phyloP scores from a whole-genome alignment of 1,140 invertebrate species.

The Gyrodactylus salaris region DNA sequence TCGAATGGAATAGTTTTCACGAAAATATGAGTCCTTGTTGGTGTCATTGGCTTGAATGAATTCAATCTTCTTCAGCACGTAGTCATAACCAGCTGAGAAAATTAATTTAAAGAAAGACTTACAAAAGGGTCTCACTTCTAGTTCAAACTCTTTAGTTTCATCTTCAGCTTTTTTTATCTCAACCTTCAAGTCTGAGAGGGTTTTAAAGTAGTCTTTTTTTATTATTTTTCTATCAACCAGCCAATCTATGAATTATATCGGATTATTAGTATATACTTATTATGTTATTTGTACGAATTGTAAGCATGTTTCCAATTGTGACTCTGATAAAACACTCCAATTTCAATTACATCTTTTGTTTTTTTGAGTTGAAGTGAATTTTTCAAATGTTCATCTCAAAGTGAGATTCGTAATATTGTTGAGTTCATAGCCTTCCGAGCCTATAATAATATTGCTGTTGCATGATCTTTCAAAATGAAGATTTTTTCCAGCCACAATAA shows the following conservation, averaged over 20 bases:
- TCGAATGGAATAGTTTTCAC: background rate
- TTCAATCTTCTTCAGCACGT: background rate
- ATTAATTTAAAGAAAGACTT: background rate
- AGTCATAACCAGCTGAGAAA: background rate
- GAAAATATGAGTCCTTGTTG: background rate
- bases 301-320: background rate
- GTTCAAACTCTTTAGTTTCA: background rate
- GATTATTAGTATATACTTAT: background rate
- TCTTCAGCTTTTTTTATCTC: background rate
- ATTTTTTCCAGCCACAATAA: too few species aligned
- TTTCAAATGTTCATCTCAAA: too few species aligned
- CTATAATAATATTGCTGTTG: too few species aligned
- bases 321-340: background rate
- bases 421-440: too few species aligned
- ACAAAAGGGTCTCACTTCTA: background rate
- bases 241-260: background rate
- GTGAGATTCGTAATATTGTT: too few species aligned
- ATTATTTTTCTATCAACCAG: background rate
- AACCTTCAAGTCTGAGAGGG: background rate
- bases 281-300: background rate
- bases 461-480: too few species aligned
- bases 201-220: background rate
- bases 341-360: too few species aligned
- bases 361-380: too few species aligned
- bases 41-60: background rate